Conservation (phyloP, 2,113 vertebrate species). For the Phyllostomus hastatus region DNA sequence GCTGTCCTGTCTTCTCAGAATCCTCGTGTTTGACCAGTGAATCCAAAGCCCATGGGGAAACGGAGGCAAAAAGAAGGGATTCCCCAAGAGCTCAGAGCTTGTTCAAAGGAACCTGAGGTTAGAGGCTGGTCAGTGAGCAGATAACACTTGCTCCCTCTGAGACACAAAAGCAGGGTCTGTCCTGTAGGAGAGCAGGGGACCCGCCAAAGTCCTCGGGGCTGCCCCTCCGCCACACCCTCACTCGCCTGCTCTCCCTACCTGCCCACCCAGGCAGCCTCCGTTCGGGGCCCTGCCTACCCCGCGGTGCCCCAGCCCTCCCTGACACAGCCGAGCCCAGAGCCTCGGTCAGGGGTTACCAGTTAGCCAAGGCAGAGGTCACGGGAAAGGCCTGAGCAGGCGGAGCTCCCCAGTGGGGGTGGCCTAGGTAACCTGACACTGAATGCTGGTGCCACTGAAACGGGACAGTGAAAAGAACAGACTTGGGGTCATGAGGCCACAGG, state of each 20-base stretch:
- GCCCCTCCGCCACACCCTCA: background rate
- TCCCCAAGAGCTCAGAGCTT: background rate
- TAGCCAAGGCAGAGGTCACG: background rate
- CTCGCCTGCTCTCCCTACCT: background rate
- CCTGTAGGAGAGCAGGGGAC: background rate
- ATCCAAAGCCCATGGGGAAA: background rate
- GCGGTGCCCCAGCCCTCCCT: background rate
- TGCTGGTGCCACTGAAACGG: background rate
- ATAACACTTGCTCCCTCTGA: background rate
- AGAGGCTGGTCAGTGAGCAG: background rate
- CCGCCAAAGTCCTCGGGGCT: background rate
- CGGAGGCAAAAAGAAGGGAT: background rate
- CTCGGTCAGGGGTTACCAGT: background rate
- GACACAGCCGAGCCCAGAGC: background rate
- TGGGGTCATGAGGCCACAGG: background rate
- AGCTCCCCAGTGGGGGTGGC: too few relatives aligned
- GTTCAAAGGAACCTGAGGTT: background rate
- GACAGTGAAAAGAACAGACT: background rate
- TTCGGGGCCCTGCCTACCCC: background rate
- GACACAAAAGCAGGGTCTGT: background rate
- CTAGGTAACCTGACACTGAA: accelerated
- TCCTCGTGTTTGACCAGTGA: background rate
- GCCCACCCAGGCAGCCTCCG: background rate
- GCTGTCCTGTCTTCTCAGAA: background rate
- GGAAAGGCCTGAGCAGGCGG: too few relatives aligned